These are phyloP conservation scores for Brachyptera risi DNA, from an alignment of 2,888 invertebrate genomes.

Conservation along the genomic window DNA sequence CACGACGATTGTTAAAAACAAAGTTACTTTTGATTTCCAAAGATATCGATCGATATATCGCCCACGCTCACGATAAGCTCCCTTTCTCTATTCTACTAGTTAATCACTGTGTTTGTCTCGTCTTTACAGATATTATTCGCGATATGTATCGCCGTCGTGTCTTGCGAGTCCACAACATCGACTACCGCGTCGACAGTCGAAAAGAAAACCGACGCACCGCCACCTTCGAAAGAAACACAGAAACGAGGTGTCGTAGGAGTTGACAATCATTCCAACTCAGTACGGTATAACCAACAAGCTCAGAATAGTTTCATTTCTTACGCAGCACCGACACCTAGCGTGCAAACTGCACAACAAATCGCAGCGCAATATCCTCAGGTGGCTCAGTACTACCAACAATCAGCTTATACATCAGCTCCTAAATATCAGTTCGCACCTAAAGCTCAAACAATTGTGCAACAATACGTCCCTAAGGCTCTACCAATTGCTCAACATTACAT, in stretches of 20 bases:
- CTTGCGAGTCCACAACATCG: neutral
- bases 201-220: neutral
- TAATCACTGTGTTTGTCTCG: no score
- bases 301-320: no score
- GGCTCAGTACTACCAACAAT: neutral
- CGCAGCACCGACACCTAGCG: neutral
- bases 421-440: neutral
- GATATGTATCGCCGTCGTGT: neutral
- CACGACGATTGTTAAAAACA: no score
- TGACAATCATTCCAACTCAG: no score
- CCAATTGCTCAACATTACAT: neutral
- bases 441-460: neutral
- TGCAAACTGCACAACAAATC: neutral
- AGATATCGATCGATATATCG: no score
- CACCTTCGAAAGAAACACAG: neutral
- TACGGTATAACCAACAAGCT: no score
- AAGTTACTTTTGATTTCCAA: no score
- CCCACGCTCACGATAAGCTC: no score
- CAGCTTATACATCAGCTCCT: neutral
- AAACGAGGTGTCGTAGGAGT: neutral
- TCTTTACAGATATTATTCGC: neutral
- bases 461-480: neutral
- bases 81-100: no score
- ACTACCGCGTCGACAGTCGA: neutral
- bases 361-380: neutral